Conservation (phyloP, 2,113 vertebrate genomes). For the Gopherus flavomarginatus region DNA sequence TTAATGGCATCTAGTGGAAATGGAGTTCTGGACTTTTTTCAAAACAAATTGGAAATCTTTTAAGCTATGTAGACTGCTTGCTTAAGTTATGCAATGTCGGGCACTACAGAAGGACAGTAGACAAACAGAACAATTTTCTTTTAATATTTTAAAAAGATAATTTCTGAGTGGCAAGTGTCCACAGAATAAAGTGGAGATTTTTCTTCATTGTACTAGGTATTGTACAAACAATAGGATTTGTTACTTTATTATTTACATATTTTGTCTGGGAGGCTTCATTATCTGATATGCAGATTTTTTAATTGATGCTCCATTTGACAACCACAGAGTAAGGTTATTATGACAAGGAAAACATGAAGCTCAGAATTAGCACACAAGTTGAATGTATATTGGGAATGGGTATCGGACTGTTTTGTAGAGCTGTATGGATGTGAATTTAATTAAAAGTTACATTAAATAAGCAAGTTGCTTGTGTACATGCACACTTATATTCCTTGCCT, state of each 20-base stretch:
- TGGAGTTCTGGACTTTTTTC: neutral
- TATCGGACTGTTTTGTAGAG: neutral
- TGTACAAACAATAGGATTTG: no score
- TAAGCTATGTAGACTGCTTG: neutral
- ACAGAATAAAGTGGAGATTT: neutral
- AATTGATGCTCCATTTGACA: neutral
- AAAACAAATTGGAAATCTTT: neutral
- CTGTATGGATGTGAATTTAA: neutral
- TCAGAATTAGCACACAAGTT: neutral
- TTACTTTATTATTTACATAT: rapidly evolving
- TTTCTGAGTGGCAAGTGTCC: neutral
- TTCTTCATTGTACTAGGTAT: no score
- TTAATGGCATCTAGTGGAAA: neutral
- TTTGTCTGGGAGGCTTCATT: neutral
- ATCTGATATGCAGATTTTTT: neutral
- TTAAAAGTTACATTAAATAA: neutral
- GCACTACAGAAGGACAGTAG: neutral
- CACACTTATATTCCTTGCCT: no score
- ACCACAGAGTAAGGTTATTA: no score
- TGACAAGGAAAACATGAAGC: neutral
- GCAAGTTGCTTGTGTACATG: neutral
- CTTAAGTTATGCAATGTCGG: neutral
- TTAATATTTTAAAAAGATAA: neutral
- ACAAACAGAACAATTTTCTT: neutral
- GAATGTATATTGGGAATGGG: neutral